Conservation (phyloP, 30 jellyfish, hydroid and myxozoan genomes). For the Nemopilema nomurai region DNA sequence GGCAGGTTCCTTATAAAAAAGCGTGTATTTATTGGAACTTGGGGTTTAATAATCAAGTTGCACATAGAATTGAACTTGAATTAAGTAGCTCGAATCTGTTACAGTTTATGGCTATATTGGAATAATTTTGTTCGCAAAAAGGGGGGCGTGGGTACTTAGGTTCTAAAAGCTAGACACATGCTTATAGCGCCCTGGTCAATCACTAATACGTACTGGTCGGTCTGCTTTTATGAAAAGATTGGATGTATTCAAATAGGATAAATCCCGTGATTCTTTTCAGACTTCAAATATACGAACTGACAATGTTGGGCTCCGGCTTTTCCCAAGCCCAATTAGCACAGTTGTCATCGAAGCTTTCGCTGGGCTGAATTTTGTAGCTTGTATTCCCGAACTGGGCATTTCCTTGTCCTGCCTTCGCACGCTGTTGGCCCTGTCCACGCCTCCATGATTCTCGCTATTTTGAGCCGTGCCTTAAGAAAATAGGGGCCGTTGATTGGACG, state of each 20-base stretch:
- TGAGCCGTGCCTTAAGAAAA: neutral
- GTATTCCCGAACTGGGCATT: neutral
- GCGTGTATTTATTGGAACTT: no score
- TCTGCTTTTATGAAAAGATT: neutral
- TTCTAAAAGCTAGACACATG: no score
- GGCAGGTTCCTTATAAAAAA: no score
- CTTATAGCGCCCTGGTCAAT: no score
- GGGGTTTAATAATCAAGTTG: no score
- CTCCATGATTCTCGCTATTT: slow-evolving; percentile 42
- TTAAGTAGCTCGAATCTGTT: no score
- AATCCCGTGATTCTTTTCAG: neutral
- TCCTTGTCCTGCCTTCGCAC: slow-evolving; percentile 23
- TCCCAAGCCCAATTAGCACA: neutral
- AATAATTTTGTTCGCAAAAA: no score
- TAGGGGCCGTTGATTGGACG: slow-evolving; percentile 28
- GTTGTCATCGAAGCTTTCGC: neutral
- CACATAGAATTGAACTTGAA: no score
- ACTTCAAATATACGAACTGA: neutral
- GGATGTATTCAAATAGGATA: neutral
- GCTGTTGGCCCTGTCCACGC: slow-evolving; percentile 44
- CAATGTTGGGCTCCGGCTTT: neutral
- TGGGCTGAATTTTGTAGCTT: neutral
- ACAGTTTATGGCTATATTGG: no score
- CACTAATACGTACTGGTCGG: neutral
- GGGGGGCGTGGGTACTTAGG: no score